Evolutionary conservation across 2,113 vertebrate genomes (phyloP).

Genomic region (Tupaia tana): DNA sequence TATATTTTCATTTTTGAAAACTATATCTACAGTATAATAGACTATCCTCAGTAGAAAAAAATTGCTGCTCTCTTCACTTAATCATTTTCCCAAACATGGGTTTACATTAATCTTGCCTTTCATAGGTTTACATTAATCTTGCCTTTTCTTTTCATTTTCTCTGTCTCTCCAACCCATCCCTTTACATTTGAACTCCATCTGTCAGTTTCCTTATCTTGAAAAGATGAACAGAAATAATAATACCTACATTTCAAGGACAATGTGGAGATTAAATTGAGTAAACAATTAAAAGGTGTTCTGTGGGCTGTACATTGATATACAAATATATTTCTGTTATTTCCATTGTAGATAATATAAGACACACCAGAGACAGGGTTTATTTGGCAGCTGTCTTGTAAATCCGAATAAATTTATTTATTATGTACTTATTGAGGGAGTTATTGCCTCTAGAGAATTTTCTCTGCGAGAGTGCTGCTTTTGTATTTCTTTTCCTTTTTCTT

Average conservation of each 20-base stretch:
- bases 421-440: conserved; percentile 60
- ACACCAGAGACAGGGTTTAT: conserved; percentile 28
- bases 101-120: conserved; percentile 8
- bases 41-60: not conserved
- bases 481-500: conserved; percentile 34
- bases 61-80: not conserved
- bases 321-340: conserved; percentile 52
- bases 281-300: conserved; percentile 25
- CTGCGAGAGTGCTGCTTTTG: not conserved
- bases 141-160: not conserved
- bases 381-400: conserved; percentile 49
- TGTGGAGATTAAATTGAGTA: conserved; percentile 42
- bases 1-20: conserved; percentile 14
- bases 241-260: not conserved
- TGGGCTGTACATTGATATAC: not conserved
- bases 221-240: not conserved
- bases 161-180: not conserved
- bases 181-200: not conserved
- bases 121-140: no score
- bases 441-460: conserved; percentile 32
- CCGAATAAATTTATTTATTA: conserved; percentile 55
- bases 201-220: not conserved
- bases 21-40: not conserved
- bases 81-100: not conserved
- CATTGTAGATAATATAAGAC: conserved; percentile 10